Conservation (phyloP, 2,797 vertebrate species). For the Petrocephalus sullivani region DNA sequence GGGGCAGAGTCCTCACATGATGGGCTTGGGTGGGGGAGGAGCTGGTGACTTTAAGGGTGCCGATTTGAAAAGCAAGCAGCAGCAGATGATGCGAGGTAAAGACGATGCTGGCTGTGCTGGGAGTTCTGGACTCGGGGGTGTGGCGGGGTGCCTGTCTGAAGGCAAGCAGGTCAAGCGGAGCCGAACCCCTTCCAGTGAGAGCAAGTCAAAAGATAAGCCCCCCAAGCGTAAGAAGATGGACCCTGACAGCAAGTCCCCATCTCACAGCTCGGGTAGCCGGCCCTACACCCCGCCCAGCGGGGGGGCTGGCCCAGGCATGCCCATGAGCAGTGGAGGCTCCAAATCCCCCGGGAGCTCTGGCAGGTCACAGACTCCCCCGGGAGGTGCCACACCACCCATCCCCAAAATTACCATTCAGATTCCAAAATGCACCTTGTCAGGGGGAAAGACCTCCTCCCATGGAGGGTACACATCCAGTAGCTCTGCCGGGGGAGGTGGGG, state of each 20-base stretch:
- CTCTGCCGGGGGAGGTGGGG: slow-evolving; percentile 63
- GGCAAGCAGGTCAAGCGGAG: slow-evolving; percentile 89
- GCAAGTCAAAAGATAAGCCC: slow-evolving; percentile 94
- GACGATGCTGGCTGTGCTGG: slow-evolving; percentile 67
- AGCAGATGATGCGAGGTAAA: slow-evolving; percentile 58
- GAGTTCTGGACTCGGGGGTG: slow-evolving; percentile 62
- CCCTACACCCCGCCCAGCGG: slow-evolving; percentile 94
- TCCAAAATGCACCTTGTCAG: slow-evolving; percentile 86
- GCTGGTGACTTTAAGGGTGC: slow-evolving; percentile 71
- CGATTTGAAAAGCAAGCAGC: slow-evolving; percentile 72
- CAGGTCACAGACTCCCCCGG: slow-evolving; percentile 91
- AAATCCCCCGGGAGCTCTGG: slow-evolving; percentile 94
- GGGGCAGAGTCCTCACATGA: slow-evolving; percentile 84
- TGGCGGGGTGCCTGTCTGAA: slow-evolving; percentile 66
- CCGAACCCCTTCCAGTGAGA: slow-evolving; percentile 90
- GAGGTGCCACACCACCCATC: slow-evolving; percentile 90
- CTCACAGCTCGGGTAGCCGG: slow-evolving; percentile 83
- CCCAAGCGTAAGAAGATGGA: slow-evolving; percentile 91
- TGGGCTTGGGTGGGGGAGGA: slow-evolving; percentile 46
- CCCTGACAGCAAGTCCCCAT: slow-evolving; percentile 90
- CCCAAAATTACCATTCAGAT: slow-evolving; percentile 99
- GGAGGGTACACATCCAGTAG: slow-evolving; percentile 85
- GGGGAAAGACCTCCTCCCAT: slow-evolving; percentile 88
- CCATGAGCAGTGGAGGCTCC: slow-evolving; percentile 85
- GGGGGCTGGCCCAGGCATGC: slow-evolving; percentile 70